A percentile compares a stretch with the other conserved stretches of the same genome.
Evolutionary conservation across 2,797 vertebrate genomes (phyloP).

Genomic region (Knipowitschia caucasica): DNA sequence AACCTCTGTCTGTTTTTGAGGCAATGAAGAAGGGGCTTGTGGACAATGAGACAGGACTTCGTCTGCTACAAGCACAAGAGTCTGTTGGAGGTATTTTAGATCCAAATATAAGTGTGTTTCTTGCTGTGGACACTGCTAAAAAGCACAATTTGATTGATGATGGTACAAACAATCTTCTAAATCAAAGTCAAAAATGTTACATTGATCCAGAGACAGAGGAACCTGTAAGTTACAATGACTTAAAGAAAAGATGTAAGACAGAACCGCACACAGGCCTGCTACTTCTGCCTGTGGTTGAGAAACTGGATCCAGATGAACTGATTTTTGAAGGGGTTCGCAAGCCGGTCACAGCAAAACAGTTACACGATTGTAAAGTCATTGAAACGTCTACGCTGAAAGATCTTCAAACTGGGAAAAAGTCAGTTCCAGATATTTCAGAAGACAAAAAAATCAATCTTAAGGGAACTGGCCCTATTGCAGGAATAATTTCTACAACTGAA

Average conservation of each 20-base stretch:
- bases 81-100: slow-evolving; percentile 89
- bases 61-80: slow-evolving; percentile 89
- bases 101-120: slow-evolving; percentile 86
- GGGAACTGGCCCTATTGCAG: slow-evolving; percentile 3
- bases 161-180: slow-evolving; percentile 76
- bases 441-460: slow-evolving; percentile 6
- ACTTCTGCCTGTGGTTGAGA: slow-evolving; percentile 61
- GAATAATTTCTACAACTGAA: neutral
- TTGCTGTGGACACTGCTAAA: slow-evolving; percentile 84
- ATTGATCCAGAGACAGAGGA: slow-evolving; percentile 82
- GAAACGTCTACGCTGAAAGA: slow-evolving; percentile 2
- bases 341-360: slow-evolving; percentile 62
- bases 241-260: slow-evolving; percentile 82
- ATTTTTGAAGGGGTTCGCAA: slow-evolving; percentile 84
- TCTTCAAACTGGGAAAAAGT: slow-evolving; percentile 4
- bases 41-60: slow-evolving; percentile 77
- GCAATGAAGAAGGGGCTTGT: slow-evolving; percentile 87
- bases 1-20: slow-evolving; percentile 82
- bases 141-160: slow-evolving; percentile 84
- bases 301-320: slow-evolving; percentile 51
- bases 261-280: slow-evolving; percentile 68
- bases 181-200: slow-evolving; percentile 81
- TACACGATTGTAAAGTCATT: slow-evolving; percentile 1
- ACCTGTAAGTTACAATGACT: slow-evolving; percentile 77
- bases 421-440: neutral